Evolutionary conservation across 2,113 vertebrate genomes (phyloP).

Genomic region (Chloebia gouldiae): DNA sequence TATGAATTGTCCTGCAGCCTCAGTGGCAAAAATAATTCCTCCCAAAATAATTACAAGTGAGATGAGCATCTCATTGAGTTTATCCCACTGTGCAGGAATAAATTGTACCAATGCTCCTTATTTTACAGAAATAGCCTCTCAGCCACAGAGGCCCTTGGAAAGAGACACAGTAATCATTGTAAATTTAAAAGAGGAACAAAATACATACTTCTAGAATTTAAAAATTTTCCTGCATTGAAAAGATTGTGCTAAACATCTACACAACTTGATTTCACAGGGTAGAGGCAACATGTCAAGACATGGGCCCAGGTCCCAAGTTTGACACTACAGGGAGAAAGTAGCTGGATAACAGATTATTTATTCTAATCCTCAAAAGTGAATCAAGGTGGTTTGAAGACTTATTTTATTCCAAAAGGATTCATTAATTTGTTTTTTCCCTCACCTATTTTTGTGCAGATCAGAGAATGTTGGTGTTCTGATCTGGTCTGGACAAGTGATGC

Average conservation of each 20-base stretch:
- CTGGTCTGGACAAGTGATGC: neutral
- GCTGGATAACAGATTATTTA: neutral
- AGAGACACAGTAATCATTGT: neutral
- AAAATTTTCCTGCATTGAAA: neutral
- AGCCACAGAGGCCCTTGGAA: neutral
- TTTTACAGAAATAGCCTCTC: neutral
- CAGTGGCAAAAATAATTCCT: neutral
- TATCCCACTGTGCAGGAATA: neutral
- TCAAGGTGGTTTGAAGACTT: neutral
- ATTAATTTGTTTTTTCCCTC: neutral
- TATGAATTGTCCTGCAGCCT: neutral
- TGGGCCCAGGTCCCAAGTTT: neutral
- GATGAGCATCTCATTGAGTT: neutral
- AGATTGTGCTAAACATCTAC: neutral
- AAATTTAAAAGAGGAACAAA: neutral
- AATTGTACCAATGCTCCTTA: neutral
- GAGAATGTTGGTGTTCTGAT: neutral
- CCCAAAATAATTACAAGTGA: neutral
- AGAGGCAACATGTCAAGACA: accelerated
- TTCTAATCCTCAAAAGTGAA: neutral
- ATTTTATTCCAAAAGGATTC: neutral
- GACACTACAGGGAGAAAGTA: neutral
- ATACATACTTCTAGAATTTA: neutral
- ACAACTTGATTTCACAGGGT: neutral
- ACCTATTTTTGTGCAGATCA: neutral